Evolutionary conservation across 2,888 invertebrate species (phyloP).

Genomic region (Agriopis leucophaearia): DNA sequence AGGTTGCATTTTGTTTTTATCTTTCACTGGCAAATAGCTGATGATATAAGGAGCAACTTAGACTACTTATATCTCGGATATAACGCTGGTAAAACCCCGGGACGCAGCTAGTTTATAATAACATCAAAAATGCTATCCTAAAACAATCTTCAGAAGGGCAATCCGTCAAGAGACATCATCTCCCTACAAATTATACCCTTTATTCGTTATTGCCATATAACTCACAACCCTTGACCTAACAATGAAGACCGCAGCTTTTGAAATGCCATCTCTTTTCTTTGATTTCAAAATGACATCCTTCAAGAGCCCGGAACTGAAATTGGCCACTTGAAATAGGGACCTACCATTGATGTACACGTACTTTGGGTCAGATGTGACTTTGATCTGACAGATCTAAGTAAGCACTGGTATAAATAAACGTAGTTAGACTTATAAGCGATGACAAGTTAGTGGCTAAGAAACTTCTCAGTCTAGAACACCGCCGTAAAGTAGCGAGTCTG

Average conservation of each 20-base stretch:
- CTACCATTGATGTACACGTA: background rate
- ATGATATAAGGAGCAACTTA: too few relatives aligned
- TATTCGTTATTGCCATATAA: background rate
- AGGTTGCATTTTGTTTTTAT: too few relatives aligned
- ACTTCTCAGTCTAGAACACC: too few relatives aligned
- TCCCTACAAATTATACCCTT: background rate
- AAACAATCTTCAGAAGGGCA: background rate
- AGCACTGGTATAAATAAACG: too few relatives aligned
- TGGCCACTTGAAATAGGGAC: constrained; percentile 4
- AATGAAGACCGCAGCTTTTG: constrained; percentile 4
- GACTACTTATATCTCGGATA: too few relatives aligned
- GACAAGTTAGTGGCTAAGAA: too few relatives aligned
- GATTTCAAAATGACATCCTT: constrained; percentile 2
- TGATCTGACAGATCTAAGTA: background rate
- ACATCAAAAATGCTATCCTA: too few relatives aligned
- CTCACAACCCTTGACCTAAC: constrained; percentile 6
- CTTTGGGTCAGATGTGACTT: background rate
- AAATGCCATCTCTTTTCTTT: constrained; percentile 1
- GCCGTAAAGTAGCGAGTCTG: too few relatives aligned
- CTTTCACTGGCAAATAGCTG: too few relatives aligned
- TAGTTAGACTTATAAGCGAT: too few relatives aligned
- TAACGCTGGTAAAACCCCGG: too few relatives aligned
- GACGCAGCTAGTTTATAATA: too few relatives aligned
- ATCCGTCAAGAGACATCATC: background rate
- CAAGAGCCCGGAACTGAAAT: constrained; percentile 5